Percentiles rank a stretch among this genome's conserved stretches.
Conservation (phyloP, 1,140 invertebrate species). For the Drosophila sturtevanti region DNA sequence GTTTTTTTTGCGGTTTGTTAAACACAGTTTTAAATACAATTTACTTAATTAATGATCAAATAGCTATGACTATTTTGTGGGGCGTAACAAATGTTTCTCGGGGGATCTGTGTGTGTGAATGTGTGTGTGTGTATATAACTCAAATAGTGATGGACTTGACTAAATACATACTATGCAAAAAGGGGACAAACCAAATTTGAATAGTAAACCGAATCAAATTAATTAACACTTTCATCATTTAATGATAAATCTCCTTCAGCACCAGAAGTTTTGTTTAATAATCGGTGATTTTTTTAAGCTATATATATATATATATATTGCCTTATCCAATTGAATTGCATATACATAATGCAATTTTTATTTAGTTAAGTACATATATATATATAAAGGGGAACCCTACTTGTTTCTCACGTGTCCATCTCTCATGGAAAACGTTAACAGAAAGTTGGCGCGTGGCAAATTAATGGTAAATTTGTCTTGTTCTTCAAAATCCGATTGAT, state of each 20-base stretch:
- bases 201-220: neutral
- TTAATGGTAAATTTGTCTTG: slow-evolving; percentile 19
- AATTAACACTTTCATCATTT: too few relatives aligned
- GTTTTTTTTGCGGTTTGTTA: slow-evolving; percentile 54
- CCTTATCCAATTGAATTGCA: too few relatives aligned
- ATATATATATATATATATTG: too few relatives aligned
- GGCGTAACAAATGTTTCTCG: slow-evolving; percentile 48
- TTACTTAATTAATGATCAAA: slow-evolving; percentile 66
- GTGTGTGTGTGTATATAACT: neutral
- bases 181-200: too few relatives aligned
- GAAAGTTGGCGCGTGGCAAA: slow-evolving; percentile 58
- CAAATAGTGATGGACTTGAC: neutral
- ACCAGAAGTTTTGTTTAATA: too few relatives aligned
- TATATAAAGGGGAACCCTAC: too few relatives aligned
- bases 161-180: neutral
- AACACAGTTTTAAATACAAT: slow-evolving; percentile 50
- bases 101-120: neutral
- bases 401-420: slow-evolving; percentile 28
- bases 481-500: neutral
- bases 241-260: too few relatives aligned
- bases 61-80: slow-evolving; percentile 56
- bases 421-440: neutral
- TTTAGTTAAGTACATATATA: too few relatives aligned
- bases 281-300: too few relatives aligned
- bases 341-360: too few relatives aligned